Conservation (phyloP, 1,140 invertebrate genomes). For the Elymnias hypermnestra region DNA sequence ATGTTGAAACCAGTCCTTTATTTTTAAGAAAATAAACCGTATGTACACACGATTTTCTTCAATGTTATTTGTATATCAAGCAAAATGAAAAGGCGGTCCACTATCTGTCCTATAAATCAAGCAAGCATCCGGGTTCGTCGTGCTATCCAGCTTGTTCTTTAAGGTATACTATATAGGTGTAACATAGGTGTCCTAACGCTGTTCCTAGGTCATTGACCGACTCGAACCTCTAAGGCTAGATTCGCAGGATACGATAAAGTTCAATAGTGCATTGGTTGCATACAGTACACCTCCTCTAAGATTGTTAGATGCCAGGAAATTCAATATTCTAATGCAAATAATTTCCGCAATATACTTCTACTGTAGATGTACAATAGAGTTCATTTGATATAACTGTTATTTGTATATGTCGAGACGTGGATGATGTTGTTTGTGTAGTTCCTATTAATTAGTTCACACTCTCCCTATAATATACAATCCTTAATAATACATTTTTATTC, state of each 20-base stretch:
- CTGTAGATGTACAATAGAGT: too few species aligned
- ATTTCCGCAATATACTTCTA: background rate
- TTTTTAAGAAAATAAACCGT: too few species aligned
- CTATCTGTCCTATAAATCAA: constrained; percentile 37
- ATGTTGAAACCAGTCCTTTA: too few species aligned
- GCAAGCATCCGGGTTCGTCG: constrained; percentile 53
- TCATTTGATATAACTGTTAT: too few species aligned
- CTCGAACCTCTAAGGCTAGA: constrained; percentile 47
- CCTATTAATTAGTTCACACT: too few species aligned
- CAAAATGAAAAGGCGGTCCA: constrained; percentile 16
- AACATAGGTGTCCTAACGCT: constrained; percentile 55
- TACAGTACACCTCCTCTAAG: constrained; percentile 1
- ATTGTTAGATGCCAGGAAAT: constrained; percentile 1
- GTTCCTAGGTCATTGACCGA: constrained; percentile 61
- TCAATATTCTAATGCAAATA: background rate
- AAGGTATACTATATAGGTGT: constrained; percentile 28
- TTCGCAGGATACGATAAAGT: constrained; percentile 70
- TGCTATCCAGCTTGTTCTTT: constrained; percentile 36
- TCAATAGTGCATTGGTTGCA: constrained; percentile 65
- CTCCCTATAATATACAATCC: too few species aligned
- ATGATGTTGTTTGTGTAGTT: too few species aligned
- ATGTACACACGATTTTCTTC: too few species aligned
- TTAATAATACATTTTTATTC: too few species aligned
- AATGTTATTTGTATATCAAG: too few species aligned
- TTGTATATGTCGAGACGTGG: too few species aligned